phyloP scores from a whole-genome alignment of 2,113 vertebrate genomes.

The Pholis gunnellus region DNA sequence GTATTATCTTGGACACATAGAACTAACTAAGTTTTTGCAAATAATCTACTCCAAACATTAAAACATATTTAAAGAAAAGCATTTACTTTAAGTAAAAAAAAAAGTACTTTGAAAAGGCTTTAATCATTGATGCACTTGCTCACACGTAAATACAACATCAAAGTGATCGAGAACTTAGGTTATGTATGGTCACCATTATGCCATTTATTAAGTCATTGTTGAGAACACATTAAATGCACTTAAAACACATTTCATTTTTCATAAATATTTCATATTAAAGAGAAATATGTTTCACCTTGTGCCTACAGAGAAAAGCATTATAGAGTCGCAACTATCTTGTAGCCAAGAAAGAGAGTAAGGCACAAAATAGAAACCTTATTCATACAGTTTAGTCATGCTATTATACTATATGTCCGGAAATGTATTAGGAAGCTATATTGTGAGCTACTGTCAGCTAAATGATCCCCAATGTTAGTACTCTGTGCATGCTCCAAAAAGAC shows the following conservation, averaged over 20 bases:
- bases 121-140: background rate
- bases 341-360: conserved; percentile 90
- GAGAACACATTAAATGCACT: conserved; percentile 85
- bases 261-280: conserved; percentile 87
- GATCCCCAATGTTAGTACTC: conserved; percentile 75
- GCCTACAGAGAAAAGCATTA: conserved; percentile 75
- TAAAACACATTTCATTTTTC: conserved; percentile 86
- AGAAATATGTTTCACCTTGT: conserved; percentile 83
- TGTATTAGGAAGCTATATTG: conserved; percentile 80
- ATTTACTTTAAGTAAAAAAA: background rate
- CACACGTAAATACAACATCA: conserved; percentile 13
- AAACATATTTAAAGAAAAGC: background rate
- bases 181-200: conserved; percentile 84
- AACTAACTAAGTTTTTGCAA: background rate
- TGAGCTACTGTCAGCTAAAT: conserved; percentile 83
- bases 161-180: conserved; percentile 63
- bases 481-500: conserved; percentile 81
- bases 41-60: background rate
- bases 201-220: conserved; percentile 85
- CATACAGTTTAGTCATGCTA: conserved; percentile 89
- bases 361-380: conserved; percentile 84
- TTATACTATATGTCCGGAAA: conserved; percentile 79
- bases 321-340: conserved; percentile 80
- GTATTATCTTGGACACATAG: conserved; percentile 15
- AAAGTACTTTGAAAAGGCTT: background rate